Percentiles rank a stretch among this genome's conserved stretches.
Conservation (phyloP, 1,140 invertebrate genomes). For the Drosophila kohkoa region DNA sequence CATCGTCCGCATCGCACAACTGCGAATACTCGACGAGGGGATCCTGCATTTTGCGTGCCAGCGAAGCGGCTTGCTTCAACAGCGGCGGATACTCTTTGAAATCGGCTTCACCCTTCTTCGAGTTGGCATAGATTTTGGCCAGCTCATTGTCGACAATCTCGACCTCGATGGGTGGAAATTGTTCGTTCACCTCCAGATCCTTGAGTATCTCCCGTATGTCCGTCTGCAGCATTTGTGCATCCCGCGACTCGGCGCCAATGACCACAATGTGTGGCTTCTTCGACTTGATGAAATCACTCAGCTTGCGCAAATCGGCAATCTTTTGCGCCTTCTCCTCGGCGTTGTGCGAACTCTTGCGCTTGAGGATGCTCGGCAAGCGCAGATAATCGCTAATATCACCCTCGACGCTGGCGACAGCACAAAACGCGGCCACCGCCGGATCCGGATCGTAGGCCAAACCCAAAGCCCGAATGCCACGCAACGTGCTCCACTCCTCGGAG, state of each 20-base stretch:
- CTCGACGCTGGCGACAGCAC: constrained; percentile 93
- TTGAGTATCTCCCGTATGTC: constrained; percentile 93
- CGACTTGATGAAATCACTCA: constrained; percentile 94
- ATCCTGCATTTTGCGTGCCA: constrained; percentile 97
- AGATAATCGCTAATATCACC: constrained; percentile 97
- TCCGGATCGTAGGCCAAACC: constrained; percentile 95
- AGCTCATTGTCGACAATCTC: constrained; percentile 97
- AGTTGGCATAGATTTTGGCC: constrained; percentile 95
- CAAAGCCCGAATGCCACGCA: constrained; percentile 94
- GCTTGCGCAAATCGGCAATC: constrained; percentile 92
- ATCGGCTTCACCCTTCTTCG: constrained; percentile 94
- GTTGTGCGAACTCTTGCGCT: constrained; percentile 91
- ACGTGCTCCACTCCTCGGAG: constrained; percentile 95
- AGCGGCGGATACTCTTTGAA: constrained; percentile 96
- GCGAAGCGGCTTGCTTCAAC: constrained; percentile 95
- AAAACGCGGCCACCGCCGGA: constrained; percentile 93
- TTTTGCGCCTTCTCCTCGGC: constrained; percentile 89
- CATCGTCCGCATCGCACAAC: constrained; percentile 97
- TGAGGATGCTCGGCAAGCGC: constrained; percentile 93
- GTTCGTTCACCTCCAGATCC: constrained; percentile 92
- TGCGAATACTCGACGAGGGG: constrained; percentile 98
- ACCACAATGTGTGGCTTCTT: constrained; percentile 98
- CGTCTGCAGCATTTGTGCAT: constrained; percentile 93
- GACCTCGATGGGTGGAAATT: constrained; percentile 94
- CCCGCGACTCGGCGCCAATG: constrained; percentile 95